phyloP scores from a whole-genome alignment of 2,113 vertebrate species.

The Aplodontia rufa region DNA sequence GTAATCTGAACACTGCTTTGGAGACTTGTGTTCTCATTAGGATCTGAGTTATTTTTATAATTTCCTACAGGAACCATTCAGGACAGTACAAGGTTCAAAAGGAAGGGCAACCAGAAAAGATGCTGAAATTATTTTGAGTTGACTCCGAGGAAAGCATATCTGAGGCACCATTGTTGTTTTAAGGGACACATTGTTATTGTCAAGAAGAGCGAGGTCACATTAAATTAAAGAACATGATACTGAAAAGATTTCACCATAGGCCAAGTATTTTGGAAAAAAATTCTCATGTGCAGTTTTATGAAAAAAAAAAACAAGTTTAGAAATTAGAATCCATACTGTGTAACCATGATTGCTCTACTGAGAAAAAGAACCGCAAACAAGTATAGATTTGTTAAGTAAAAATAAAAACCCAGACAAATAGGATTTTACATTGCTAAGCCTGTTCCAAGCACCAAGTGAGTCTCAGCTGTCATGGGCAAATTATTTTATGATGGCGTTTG shows the following conservation, averaged over 20 bases:
- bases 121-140: constrained; percentile 47
- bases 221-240: constrained; percentile 34
- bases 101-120: constrained; percentile 66
- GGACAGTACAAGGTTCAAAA: constrained; percentile 63
- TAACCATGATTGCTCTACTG: background rate
- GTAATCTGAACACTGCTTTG: background rate
- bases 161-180: constrained; percentile 53
- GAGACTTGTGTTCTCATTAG: constrained; percentile 69
- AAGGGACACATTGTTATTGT: constrained; percentile 4
- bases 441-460: background rate
- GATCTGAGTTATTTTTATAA: constrained; percentile 74
- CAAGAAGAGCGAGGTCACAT: background rate
- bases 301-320: background rate
- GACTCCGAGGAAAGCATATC: constrained; percentile 13
- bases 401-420: constrained; percentile 7
- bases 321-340: background rate
- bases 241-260: background rate
- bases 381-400: background rate
- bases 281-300: background rate
- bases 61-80: constrained; percentile 67
- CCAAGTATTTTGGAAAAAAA: constrained; percentile 12
- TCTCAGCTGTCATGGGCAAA: background rate
- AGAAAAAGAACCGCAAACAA: constrained; percentile 17
- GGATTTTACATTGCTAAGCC: background rate
- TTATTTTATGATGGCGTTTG: background rate